Base-by-base conservation (phyloP, 2,888 invertebrate species). In the Chloroclysta siterata region DNA sequence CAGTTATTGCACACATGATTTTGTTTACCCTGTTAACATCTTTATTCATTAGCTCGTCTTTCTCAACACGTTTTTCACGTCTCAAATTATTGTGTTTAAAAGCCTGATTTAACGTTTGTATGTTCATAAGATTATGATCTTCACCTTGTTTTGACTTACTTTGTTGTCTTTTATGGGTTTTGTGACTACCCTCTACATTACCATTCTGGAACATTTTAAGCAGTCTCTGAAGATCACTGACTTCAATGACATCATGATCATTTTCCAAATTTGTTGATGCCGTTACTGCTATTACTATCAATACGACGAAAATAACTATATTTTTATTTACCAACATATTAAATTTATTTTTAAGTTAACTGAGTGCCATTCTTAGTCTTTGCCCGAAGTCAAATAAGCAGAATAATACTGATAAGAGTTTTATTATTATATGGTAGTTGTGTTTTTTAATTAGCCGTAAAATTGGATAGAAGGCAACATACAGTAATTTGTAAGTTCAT, bases 31-130 rank as follows among this genome's bases (percentile, higher is more conserved):
- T 44, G 3, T 48, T 17, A 3, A 29, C 15, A 36, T 52, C 36
- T 41, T 39, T 59, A 11, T 58, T 13, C 5, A 5, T 41, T 14
- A 13, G 4, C 1, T 48, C 10, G 15, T 42, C 41, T 44, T 29
- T 11, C 11, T 51, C 15, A 14, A 6, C 36, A 15, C 13, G 22
- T 41, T 55, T 36, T 5, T 55, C 51, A 50, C 44, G 41, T 51
- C 55, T 50, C 15, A 64, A 58, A 8, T 66, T 65, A 17, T 71
- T 66, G 48, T 67, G 48, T 52, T 68, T 66, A 22, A 70, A 68
- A 44, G 65, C 11, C 0, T 63, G 22, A 59, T 72, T 71, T 11
- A 71, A 14, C 0, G 68, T 54, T 57, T 70, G 66, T 14, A 70
- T 48, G 53, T 71, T 68, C 39, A 65, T 56, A 10, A 17, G 17